These are phyloP conservation scores for Malachius bipustulatus DNA, from an alignment of 2,888 invertebrate species.

Conservation along the genomic window DNA sequence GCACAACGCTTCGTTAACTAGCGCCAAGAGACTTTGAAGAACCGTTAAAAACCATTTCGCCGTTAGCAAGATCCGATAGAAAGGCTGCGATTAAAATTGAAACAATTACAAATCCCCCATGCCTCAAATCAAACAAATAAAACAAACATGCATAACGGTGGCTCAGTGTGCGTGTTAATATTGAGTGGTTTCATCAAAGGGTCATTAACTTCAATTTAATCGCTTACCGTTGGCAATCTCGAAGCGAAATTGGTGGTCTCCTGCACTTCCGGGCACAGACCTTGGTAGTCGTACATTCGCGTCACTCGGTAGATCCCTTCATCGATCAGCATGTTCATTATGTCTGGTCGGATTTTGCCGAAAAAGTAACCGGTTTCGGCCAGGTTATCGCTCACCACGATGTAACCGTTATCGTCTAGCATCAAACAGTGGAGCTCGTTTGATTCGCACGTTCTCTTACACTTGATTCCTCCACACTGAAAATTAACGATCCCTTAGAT, in stretches of 20 bases:
- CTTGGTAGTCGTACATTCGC: slow-evolving; percentile 77
- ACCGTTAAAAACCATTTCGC: neutral
- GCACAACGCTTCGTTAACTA: neutral
- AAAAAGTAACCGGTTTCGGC: slow-evolving; percentile 70
- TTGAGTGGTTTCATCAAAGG: no score
- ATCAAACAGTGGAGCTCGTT: slow-evolving; percentile 69
- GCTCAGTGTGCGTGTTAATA: no score
- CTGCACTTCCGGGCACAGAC: slow-evolving; percentile 66
- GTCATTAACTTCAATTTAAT: no score
- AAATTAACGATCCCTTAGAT: no score
- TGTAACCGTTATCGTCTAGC: slow-evolving; percentile 81
- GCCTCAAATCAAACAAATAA: no score
- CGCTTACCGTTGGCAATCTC: slow-evolving; percentile 30
- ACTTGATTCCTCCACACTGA: slow-evolving; percentile 35
- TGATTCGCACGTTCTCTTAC: slow-evolving; percentile 48
- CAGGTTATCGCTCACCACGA: slow-evolving; percentile 56
- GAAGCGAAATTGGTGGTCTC: slow-evolving; percentile 43
- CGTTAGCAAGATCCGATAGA: neutral
- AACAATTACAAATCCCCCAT: no score
- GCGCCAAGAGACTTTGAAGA: neutral
- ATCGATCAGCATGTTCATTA: slow-evolving; percentile 64
- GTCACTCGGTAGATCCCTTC: slow-evolving; percentile 67
- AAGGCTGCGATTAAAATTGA: no score
- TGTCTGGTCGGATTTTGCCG: slow-evolving; percentile 59
- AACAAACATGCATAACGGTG: no score